Percentiles rank a stretch among this genome's conserved stretches.
Evolutionary conservation across 1,140 invertebrate species (phyloP).

Genomic region (Archegozetes longisetosus): DNA sequence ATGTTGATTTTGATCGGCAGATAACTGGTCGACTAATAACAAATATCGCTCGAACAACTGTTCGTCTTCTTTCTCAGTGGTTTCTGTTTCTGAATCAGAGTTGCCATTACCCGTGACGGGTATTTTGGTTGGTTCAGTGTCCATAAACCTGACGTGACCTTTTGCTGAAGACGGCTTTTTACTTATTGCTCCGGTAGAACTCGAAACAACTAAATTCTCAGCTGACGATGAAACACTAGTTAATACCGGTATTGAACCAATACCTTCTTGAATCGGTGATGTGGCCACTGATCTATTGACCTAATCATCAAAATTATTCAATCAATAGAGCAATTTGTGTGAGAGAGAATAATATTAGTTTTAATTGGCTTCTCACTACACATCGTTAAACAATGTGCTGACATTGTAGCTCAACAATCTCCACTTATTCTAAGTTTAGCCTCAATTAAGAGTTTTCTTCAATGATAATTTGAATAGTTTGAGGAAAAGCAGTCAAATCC

Average conservation of each 20-base stretch:
- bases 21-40: slow-evolving; percentile 74
- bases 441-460: too few species aligned
- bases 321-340: not conserved
- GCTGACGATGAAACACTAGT: slow-evolving; percentile 7
- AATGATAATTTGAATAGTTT: too few species aligned
- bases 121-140: slow-evolving; percentile 3
- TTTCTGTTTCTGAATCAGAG: slow-evolving; percentile 73
- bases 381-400: too few species aligned
- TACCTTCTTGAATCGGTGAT: slow-evolving; percentile 21
- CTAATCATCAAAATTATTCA: not conserved
- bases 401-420: too few species aligned
- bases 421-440: too few species aligned
- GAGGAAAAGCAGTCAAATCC: too few species aligned
- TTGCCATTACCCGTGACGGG: not conserved
- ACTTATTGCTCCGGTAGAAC: slow-evolving; percentile 4
- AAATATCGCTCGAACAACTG: slow-evolving; percentile 60
- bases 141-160: slow-evolving; percentile 22
- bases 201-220: slow-evolving; percentile 13
- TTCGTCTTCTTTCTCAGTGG: slow-evolving; percentile 43
- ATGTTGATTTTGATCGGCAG: slow-evolving; percentile 63
- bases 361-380: too few species aligned
- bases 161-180: slow-evolving; percentile 16
- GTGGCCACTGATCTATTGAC: slow-evolving; percentile 11
- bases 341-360: not conserved
- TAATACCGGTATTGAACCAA: not conserved